Evolutionary conservation across 2,797 vertebrate genomes (phyloP), one percentile per base, ranked within the genome.

Genomic region (Gobionotothen gibberifrons): DNA sequence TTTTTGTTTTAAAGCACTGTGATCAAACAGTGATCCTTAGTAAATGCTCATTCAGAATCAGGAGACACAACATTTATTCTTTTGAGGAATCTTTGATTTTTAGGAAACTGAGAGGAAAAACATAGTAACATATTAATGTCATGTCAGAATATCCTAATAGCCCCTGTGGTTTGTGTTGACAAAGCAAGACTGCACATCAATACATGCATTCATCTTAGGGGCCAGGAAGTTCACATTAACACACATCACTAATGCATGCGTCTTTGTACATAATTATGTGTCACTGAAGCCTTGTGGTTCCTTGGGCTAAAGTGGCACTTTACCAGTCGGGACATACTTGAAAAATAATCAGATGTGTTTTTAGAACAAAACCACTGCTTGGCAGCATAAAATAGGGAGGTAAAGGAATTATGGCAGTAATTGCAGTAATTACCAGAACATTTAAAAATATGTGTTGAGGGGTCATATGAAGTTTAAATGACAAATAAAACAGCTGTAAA

Each of bases 11-110:
- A 13, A 63, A 67, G 65, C 53, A 51, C 51, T 71, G 36, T 44
- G 32, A 82, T 79, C 70, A 84, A 82, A 76, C 55, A 53, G 36
- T 21, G 15, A 72, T 57, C 9, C 43, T 65, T 7, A 19, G 15
- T 48, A 44, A 43, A 60, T 63, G 62, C 17, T 73, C 49, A 44
- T 69, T 78, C 22, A 72, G 53, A 74, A 74, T 76, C 56, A 65
- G 72, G 39, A 64, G 63, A 71, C 74, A 51, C 1, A 78, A 26
- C 8, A 40, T 74, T 79, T 79, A 36, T 49, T 32, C 11, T 73
- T 42, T 73, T 9, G 8, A 21, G 2, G 1, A 21, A 69, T 58
- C 29, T 21, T 53, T 74, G 46, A 64, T 61, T 60, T 72, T 5
- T 65, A 42, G 46, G 11, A 39, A 71, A 56, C 14, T 13, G 7